Evolutionary conservation across 2,797 vertebrate species (phyloP).

Genomic region (Iguana delicatissima): DNA sequence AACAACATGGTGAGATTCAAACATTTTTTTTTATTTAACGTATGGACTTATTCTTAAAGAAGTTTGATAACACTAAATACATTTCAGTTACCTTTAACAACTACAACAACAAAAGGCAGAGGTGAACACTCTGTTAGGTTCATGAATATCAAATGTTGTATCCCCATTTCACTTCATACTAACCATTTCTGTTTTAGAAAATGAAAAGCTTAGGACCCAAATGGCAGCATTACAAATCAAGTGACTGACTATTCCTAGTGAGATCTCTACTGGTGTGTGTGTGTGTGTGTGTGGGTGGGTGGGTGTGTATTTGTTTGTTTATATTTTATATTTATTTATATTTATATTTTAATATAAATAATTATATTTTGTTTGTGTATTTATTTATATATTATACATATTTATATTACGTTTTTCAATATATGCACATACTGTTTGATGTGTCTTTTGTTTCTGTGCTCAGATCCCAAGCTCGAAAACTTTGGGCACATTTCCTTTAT

Average conservation of each 20-base stretch:
- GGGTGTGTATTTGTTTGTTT: no score
- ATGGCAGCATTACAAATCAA: not conserved
- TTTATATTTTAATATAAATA: no score
- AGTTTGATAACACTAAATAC: not conserved
- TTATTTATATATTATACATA: no score
- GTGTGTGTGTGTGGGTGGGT: no score
- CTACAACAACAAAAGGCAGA: not conserved
- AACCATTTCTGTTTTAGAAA: not conserved
- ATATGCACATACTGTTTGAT: not conserved
- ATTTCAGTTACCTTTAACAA: not conserved
- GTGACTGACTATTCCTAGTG: not conserved
- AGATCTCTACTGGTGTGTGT: no score
- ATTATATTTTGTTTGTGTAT: no score
- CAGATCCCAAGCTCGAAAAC: not conserved
- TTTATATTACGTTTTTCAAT: no score
- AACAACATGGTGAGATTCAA: slow-evolving; percentile 50
- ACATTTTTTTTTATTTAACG: slow-evolving; percentile 57
- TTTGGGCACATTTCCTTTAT: not conserved
- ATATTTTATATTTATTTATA: no score
- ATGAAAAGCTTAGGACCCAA: not conserved
- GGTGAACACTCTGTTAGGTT: not conserved
- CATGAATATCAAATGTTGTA: not conserved
- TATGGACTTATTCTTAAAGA: slow-evolving; percentile 41
- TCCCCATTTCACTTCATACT: not conserved
- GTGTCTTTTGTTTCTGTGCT: not conserved